Base-by-base conservation (phyloP, 2,113 vertebrate genomes). In the Hippocampus mohnikei region DNA sequence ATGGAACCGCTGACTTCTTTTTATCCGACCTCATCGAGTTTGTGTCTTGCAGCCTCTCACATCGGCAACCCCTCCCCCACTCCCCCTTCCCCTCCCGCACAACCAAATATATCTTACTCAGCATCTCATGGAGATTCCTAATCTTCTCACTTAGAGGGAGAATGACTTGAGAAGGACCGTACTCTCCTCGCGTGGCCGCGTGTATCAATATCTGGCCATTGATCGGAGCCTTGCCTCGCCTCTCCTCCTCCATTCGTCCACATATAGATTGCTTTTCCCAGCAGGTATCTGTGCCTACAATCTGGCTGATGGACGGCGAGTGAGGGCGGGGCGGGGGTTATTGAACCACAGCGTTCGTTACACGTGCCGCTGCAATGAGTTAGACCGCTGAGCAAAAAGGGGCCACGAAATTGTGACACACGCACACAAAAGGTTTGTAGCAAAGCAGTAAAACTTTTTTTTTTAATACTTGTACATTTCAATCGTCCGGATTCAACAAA, bases 191-290 rank as follows among this genome's bases (percentile, higher is more conserved):
- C 87, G 78, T 84, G 87, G 84, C 76, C 84, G 87, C 83, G 44
- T 80, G 81, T 90, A 89, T 90, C 88, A 81, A 91, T 91, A 91
- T 89, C 90, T 89, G 85, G 80, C 70, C 86, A 92, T 91, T 86
- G 89, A 92, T 91, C 89, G 46, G 85, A 76, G 81, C 85, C 75
- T 80, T 37, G 72, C 84, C 79, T 80, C 37, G 71, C 84, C 73
- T 85, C 88, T 83, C 86, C 83, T 84, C 72, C 78, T 79, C 82
- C 87, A 85, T 92, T 89, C 82, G 78, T 90, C 83, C 84, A 85
- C 83, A 85, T 90, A 90, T 90, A 79, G 88, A 92, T 92, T 87
- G 85, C 81, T 89, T 89, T 90, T 88, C 81, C 84, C 87, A 85
- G 88, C 85, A 88, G 87, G 87, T 88, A 91, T 89, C 88, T 88